phyloP scores from a whole-genome alignment of 1,140 invertebrate genomes.

The Leptopilina boulardi region DNA sequence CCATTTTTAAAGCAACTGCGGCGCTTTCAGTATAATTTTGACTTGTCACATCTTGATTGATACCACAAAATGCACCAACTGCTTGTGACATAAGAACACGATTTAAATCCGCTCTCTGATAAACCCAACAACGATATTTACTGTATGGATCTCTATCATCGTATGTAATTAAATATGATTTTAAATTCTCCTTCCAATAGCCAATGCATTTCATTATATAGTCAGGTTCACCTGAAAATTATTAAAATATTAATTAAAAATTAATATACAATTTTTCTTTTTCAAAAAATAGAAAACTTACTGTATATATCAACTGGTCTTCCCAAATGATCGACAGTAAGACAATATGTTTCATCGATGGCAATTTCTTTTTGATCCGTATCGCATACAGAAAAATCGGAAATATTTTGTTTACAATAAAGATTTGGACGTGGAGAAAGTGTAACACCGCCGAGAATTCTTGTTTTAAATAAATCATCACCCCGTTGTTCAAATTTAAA shows the following conservation, averaged over 20 bases:
- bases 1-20: constrained; percentile 91
- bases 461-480: constrained; percentile 91
- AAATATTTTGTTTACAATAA: constrained; percentile 95
- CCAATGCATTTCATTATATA: constrained; percentile 98
- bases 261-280: too few species aligned
- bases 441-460: constrained; percentile 96
- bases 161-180: constrained; percentile 97
- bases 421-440: constrained; percentile 93
- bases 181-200: constrained; percentile 98
- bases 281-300: too few species aligned
- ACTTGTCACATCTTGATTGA: constrained; percentile 93
- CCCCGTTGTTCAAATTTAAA: constrained; percentile 94
- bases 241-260: background rate
- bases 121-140: constrained; percentile 98
- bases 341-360: constrained; percentile 96
- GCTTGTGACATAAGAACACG: constrained; percentile 92
- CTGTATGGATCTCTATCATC: constrained; percentile 97
- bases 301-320: constrained; percentile 95
- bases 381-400: constrained; percentile 95
- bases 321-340: constrained; percentile 96
- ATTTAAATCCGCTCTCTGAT: constrained; percentile 96
- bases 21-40: constrained; percentile 93
- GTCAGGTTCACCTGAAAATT: constrained; percentile 89
- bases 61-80: constrained; percentile 92
- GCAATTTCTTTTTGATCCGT: constrained; percentile 94